Conservation (phyloP, 2,113 vertebrate species). For the Pterocles burchelli region DNA sequence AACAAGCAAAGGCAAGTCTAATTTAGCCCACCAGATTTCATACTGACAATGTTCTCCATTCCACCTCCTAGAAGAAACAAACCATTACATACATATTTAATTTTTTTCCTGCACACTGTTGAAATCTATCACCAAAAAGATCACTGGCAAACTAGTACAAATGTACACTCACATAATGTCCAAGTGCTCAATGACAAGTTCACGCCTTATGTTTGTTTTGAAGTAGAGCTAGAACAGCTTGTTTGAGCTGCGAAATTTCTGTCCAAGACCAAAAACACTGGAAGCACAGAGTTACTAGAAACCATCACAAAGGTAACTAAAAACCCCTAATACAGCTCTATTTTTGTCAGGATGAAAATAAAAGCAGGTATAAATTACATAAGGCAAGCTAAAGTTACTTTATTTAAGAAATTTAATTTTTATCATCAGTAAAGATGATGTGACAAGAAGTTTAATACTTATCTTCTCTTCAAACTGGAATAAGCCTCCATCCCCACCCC, state of each 20-base stretch:
- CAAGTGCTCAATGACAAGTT: background rate
- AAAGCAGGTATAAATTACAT: accelerated
- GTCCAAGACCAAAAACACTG: background rate
- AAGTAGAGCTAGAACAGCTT: background rate
- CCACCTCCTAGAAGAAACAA: background rate
- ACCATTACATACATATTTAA: background rate
- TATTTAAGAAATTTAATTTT: background rate
- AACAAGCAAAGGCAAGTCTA: background rate
- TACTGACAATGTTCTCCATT: accelerated
- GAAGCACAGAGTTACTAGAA: background rate
- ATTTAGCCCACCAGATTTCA: background rate
- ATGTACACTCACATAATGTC: background rate
- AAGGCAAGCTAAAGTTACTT: background rate
- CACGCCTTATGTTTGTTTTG: background rate
- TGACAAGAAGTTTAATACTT: background rate
- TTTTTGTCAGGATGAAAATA: background rate
- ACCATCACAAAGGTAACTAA: background rate
- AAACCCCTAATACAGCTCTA: accelerated
- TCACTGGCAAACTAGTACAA: background rate
- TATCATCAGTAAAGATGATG: background rate
- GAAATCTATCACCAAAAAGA: background rate
- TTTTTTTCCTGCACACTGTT: background rate
- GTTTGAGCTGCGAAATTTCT: background rate
- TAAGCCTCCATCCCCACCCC: background rate
- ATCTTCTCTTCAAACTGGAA: background rate